Base-by-base conservation (phyloP, 1,140 invertebrate species). In the Galleria mellonella region DNA sequence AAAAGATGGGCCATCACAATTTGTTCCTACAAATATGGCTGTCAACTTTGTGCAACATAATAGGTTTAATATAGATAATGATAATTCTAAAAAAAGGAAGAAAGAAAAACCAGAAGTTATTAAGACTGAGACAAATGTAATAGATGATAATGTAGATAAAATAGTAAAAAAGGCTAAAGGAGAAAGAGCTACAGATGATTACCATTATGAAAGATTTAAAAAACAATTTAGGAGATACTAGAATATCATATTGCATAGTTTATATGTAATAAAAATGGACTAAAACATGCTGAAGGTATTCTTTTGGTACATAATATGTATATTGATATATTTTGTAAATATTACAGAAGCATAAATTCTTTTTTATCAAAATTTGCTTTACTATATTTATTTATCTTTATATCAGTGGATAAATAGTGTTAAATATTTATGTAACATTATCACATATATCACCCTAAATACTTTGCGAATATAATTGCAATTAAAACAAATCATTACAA, bases 11-110 rank as follows among this genome's bases (percentile, higher is more conserved):
- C 95, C 97, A 0, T 98, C 96, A 0, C 94, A 96, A 52, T 98
- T 99, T 91, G 97, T 98, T 4, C 97, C 97, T 0, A 97, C 95
- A 27, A 99, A 98, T 77, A 97, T 98, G 93, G 97, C 97, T 37
- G 97, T 98, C 0, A 98, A 98, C 88, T 98, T 98, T 90, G 95
- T 97, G 28, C 96, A 98, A 72, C 96, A 98, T 71, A 98, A 97
- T 84, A 70, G 82, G 39, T 85, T 85, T 48, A 85, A 83, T 66
- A 62, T 87, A 49, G 75, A 79, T 36, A 67, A 88, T 54, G 85
- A 89, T 51, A 87, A 83, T 50, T 51, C 62, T 11, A 82, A 81
- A 74, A 89, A 78, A 66, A 57, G 62, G 47, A 87, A 70, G 62
- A 85, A 64, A 27, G 76, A 76, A 43, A 89, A 89, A 53, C 72